These are phyloP conservation scores for Nasonovia ribisnigri DNA, from an alignment of 2,888 invertebrate species.

Conservation along the genomic window DNA sequence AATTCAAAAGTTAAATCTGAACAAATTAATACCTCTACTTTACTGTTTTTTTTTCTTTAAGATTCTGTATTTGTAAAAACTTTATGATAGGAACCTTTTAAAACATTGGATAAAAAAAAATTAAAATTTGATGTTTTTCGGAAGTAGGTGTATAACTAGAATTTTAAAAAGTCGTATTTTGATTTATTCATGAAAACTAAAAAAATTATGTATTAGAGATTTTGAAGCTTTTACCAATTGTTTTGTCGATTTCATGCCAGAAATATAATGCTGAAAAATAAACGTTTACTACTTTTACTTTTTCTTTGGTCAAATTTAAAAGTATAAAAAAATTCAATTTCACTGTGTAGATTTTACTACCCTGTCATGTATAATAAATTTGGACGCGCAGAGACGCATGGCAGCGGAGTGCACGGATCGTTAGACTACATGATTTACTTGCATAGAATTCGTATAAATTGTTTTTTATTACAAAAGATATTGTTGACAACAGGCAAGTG, in stretches of 20 bases:
- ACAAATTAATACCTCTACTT: background rate
- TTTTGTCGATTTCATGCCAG: no score
- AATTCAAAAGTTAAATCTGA: no score
- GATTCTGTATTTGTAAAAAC: background rate
- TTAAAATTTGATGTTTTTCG: background rate
- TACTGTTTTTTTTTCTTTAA: background rate
- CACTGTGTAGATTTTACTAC: background rate
- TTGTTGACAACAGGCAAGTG: background rate
- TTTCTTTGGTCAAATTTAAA: background rate
- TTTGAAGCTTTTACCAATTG: no score
- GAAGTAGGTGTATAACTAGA: background rate
- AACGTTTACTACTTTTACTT: background rate
- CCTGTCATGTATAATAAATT: background rate
- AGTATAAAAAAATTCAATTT: background rate
- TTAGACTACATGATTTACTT: slow-evolving; percentile 30
- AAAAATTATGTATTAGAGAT: background rate
- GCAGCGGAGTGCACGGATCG: background rate
- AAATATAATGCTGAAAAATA: background rate
- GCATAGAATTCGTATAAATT: slow-evolving; percentile 12
- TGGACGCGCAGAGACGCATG: background rate
- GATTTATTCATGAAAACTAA: background rate
- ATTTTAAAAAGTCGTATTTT: background rate
- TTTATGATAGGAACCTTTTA: background rate
- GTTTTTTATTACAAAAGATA: slow-evolving; percentile 22
- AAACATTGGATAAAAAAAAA: background rate